These are phyloP conservation scores for Pyrrhosoma nymphula DNA, from an alignment of 2,888 invertebrate species.

Conservation along the genomic window DNA sequence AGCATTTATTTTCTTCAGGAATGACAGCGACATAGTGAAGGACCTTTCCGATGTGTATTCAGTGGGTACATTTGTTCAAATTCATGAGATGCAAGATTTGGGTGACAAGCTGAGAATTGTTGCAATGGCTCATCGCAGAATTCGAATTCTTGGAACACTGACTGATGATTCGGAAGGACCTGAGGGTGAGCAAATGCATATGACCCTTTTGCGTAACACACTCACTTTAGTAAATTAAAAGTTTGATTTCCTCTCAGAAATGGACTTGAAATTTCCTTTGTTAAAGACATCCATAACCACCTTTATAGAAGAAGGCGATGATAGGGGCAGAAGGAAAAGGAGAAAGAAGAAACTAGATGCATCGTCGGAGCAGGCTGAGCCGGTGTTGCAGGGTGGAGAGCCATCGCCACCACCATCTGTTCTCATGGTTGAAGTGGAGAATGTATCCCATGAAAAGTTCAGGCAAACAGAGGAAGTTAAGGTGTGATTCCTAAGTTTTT, in stretches of 20 bases:
- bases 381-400: constrained; percentile 78
- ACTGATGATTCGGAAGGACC: constrained; percentile 85
- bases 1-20: constrained; percentile 77
- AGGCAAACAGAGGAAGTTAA: constrained; percentile 96
- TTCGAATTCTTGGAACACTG: constrained; percentile 89
- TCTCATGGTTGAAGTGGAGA: constrained; percentile 96
- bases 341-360: constrained; percentile 76
- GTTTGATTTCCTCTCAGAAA: constrained; percentile 78
- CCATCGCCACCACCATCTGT: constrained; percentile 79
- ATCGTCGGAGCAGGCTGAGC: constrained; percentile 76
- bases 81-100: constrained; percentile 97
- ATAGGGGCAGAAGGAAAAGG: constrained; percentile 70
- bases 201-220: neutral
- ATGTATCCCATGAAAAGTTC: constrained; percentile 92
- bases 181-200: constrained; percentile 78
- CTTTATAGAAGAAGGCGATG: constrained; percentile 84
- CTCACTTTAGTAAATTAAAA: neutral
- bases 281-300: constrained; percentile 91
- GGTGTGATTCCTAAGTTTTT: constrained; percentile 76
- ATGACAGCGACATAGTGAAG: constrained; percentile 91
- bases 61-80: constrained; percentile 98
- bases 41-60: constrained; percentile 91
- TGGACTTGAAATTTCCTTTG: constrained; percentile 91
- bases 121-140: constrained; percentile 95
- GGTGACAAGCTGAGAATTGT: constrained; percentile 94